These are phyloP conservation scores for Phoxinus phoxinus DNA, from an alignment of 2,113 vertebrate species.

Conservation along the genomic window DNA sequence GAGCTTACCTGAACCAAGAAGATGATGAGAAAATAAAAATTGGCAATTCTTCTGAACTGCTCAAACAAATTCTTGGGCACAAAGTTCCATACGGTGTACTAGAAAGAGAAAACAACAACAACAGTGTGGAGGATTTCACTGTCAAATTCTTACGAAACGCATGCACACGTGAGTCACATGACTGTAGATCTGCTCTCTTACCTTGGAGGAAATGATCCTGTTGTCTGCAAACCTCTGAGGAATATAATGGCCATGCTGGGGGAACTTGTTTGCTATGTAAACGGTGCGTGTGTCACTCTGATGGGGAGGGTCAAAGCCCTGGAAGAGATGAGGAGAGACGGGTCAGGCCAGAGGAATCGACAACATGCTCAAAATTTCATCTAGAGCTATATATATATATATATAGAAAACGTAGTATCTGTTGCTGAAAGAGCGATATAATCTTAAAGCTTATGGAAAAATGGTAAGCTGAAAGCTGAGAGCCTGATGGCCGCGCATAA, in stretches of 20 bases:
- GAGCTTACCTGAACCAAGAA: constrained; percentile 97
- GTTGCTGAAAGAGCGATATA: background rate
- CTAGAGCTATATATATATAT: background rate
- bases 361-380: background rate
- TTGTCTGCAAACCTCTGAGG: constrained; percentile 97
- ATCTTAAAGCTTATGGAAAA: background rate
- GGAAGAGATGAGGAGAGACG: constrained; percentile 55
- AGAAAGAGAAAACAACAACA: constrained; percentile 47
- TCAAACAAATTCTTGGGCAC: constrained; percentile 98
- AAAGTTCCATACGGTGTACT: constrained; percentile 99
- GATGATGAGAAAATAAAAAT: constrained; percentile 99
- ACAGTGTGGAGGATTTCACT: constrained; percentile 11
- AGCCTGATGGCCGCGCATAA: background rate
- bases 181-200: constrained; percentile 69
- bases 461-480: background rate
- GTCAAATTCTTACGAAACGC: background rate
- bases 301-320: constrained; percentile 98
- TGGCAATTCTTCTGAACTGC: constrained; percentile 98
- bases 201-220: constrained; percentile 98
- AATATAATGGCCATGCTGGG: constrained; percentile 91
- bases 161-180: background rate
- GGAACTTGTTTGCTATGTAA: constrained; percentile 96
- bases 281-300: constrained; percentile 96
- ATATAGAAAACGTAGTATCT: background rate
- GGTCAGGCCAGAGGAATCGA: background rate